These are phyloP conservation scores for Iselma pallidipennis DNA, from an alignment of 2,888 invertebrate genomes.

Conservation along the genomic window DNA sequence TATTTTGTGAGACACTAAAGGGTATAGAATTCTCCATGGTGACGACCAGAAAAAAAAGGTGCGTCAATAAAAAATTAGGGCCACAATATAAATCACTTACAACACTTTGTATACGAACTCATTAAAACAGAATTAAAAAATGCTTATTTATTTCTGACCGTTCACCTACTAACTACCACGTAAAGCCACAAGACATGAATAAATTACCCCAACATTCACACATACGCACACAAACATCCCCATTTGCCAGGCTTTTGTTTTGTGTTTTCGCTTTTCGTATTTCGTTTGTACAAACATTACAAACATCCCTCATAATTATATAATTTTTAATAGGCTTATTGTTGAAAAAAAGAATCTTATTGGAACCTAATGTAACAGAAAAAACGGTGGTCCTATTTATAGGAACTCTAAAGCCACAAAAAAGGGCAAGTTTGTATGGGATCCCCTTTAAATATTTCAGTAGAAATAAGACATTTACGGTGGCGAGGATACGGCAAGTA, in stretches of 20 bases:
- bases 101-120: conserved; percentile 9
- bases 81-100: conserved; percentile 10
- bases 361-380: too few relatives aligned
- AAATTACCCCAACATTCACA: not conserved
- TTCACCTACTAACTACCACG: not conserved
- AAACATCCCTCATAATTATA: not conserved
- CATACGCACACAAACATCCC: conserved; percentile 2
- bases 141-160: conserved; percentile 6
- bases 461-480: too few relatives aligned
- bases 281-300: conserved; percentile 9
- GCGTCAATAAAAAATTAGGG: not conserved
- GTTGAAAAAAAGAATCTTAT: too few relatives aligned
- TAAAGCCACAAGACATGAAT: not conserved
- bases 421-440: too few relatives aligned
- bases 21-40: too few relatives aligned
- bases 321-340: conserved; percentile 3
- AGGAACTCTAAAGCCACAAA: too few relatives aligned
- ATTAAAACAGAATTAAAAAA: conserved; percentile 15
- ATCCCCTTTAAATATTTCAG: too few relatives aligned
- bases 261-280: not conserved
- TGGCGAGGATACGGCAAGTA: too few relatives aligned
- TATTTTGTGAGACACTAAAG: not conserved
- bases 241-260: not conserved
- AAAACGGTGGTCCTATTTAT: too few relatives aligned
- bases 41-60: not conserved